Conservation (phyloP, 2,888 invertebrate genomes). For the Bimastos eiseni region DNA sequence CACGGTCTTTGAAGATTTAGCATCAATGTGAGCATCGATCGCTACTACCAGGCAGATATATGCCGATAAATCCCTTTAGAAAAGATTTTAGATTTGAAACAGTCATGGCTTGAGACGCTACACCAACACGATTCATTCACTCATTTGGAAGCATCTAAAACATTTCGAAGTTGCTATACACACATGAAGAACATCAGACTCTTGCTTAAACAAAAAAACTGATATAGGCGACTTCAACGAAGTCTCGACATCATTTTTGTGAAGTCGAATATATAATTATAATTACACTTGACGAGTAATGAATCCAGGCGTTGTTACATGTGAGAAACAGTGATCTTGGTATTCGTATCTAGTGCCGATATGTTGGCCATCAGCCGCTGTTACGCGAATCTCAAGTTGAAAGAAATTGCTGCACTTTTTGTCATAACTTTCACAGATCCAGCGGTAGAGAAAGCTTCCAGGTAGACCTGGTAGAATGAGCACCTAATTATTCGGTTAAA, state of each 20-base stretch:
- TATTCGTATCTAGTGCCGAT: no score
- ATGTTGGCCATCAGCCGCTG: no score
- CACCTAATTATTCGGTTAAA: no score
- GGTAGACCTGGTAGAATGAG: no score
- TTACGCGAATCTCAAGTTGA: not conserved
- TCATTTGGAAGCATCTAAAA: no score
- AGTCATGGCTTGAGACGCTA: not conserved
- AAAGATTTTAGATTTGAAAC: no score
- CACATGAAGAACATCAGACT: not conserved
- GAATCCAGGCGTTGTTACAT: not conserved
- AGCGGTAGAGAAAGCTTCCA: not conserved
- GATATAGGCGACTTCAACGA: not conserved
- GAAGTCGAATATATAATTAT: no score
- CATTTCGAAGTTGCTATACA: no score
- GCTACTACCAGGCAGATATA: no score
- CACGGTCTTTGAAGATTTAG: not conserved
- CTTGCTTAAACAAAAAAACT: not conserved
- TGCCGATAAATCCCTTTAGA: no score
- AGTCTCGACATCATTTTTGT: not conserved
- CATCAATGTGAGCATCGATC: no score
- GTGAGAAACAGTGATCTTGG: not conserved
- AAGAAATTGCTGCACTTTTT: not conserved
- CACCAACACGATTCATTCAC: not conserved
- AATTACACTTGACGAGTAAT: no score
- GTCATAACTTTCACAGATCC: not conserved